These are phyloP conservation scores for Etia nguti DNA, from an alignment of 2,113 vertebrate genomes.

Conservation along the genomic window DNA sequence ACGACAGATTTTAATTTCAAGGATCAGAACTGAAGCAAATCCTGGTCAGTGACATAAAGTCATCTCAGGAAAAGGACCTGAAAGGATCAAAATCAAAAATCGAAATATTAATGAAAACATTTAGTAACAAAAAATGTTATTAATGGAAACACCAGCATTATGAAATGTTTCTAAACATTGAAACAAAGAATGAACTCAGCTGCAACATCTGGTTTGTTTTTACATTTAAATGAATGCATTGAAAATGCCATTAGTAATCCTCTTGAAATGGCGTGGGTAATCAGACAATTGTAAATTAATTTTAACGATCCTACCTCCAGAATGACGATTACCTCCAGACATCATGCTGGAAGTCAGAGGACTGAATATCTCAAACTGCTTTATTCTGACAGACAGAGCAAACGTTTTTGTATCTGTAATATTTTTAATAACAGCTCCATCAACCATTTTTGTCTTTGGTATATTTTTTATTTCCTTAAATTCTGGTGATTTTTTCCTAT, in stretches of 20 bases:
- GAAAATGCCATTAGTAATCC: background rate
- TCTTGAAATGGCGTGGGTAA: background rate
- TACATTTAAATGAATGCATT: background rate
- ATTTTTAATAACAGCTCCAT: background rate
- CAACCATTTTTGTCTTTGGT: background rate
- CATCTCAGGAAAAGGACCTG: background rate
- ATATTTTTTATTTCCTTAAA: background rate
- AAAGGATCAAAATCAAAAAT: background rate
- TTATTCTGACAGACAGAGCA: background rate
- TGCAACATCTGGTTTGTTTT: background rate
- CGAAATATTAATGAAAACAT: background rate
- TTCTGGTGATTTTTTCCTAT: accelerated
- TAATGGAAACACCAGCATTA: background rate
- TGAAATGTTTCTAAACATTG: background rate
- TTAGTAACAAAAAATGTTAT: background rate
- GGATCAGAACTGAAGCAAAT: background rate
- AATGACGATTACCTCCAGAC: background rate
- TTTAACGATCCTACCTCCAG: background rate
- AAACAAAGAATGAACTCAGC: background rate
- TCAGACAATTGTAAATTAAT: background rate
- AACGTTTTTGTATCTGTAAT: background rate
- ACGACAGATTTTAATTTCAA: background rate
- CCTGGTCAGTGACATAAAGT: background rate
- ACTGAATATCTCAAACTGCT: background rate
- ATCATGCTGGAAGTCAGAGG: background rate